Evolutionary conservation across 2,113 vertebrate species (phyloP), one percentile per base, ranked within the genome.

Genomic region (Erythrocercus mccallii): DNA sequence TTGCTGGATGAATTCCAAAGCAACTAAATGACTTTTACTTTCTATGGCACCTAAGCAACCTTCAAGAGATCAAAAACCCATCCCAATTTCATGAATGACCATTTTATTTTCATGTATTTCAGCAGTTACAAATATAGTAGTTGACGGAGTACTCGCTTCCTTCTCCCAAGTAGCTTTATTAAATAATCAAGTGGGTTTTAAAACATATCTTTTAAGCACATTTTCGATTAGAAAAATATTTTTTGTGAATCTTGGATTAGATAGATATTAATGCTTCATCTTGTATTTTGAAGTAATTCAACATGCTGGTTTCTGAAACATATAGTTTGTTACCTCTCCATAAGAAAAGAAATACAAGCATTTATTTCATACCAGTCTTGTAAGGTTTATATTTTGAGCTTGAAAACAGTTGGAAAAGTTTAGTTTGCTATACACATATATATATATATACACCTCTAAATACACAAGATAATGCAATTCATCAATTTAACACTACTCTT

Each of bases 141-240:
- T 30, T 88, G 40, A 90, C 24, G 13, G 19, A 91, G 9, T 68
- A 94, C 54, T 86, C 81, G 42, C 23, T 22, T 56, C 81, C 66
- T 90, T 71, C 72, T 93, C 56, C 69, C 80, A 92, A 65, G 37
- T 9, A 95, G 48, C 64, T 97, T 95, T 91, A 95, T 90, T 93
- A 92, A 93, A 92, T 77, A 95, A 91, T 68, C 28, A 82, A 81
- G 4, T 61, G 42, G 2, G 12, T 53, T 94, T 90, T 90, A 86
- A 94, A 97, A 93, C 79, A 92, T 38, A 96, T 66, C 23, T 93
- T 88, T 91, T 66, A 88, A 90, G 81, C 64, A 93, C 51, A 81
- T 56, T 87, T 93, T 94, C 77, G 54, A 74, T 89, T 94, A 93
- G 42, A 95, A 96, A 96, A 96, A 90, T 92, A 95, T 83, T 9